Evolutionary conservation across 2,888 invertebrate species (phyloP), one percentile per base, ranked within the genome.

Genomic region (Torymus texanus): DNA sequence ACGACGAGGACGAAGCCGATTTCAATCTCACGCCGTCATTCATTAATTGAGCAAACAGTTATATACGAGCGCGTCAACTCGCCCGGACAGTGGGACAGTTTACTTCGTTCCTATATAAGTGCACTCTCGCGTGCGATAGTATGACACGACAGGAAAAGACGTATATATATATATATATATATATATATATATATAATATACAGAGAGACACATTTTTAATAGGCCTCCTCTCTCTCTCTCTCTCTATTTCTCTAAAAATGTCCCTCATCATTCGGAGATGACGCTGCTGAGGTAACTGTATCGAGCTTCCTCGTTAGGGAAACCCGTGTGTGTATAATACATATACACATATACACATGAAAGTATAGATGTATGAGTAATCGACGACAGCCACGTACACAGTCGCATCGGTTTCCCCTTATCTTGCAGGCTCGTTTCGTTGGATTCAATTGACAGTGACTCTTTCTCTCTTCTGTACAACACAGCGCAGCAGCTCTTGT

Each of bases 401-500:
- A 63, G 2, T 21, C 13, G 41, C 41, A 41, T 41, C 41, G 41
- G 55, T 18, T 59, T 29, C 21, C 68, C 41, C 61, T 61, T 59
- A 66, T 76, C 41, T 41, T 70, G 56, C 14, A n/a, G n/a, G 11
- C 71, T 63, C 58, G 50, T 50, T 56, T 65, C 70, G 58, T 77
- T 70, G 56, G 56, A 76, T 76, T 70, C 76, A 71, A 77, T 71
- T 53, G 76, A 55, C 56, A 24, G 41, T 41, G 41, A 41, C 41
- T 41, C 41, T 41, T 2, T 21, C 21, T 21, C 21, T 21, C 41
- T 41, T 8, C 41, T 41, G 41, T 8, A 8, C 8, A 8, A 3
- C 41, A 41, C 41, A 41, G 10, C 41, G 41, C 8, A 41, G 8
- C 41, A 41, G 8, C 41, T 41, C 41, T 41, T 41, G 41, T 41